Percentiles rank a stretch among this genome's conserved stretches.
Conservation (phyloP, 2,113 vertebrate genomes). For the Albula glossodonta region DNA sequence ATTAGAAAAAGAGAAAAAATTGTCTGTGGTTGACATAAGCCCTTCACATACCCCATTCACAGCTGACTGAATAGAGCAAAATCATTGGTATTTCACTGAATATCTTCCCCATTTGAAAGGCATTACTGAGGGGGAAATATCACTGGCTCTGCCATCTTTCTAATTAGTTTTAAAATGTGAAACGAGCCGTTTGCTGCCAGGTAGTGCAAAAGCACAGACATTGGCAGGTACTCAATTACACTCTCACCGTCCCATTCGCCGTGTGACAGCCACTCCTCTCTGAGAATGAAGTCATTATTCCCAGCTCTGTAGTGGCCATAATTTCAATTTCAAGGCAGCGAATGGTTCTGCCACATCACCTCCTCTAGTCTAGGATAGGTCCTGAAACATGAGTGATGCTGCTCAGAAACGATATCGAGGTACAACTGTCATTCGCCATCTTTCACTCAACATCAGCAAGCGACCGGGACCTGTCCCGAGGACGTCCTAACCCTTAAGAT, state of each 20-base stretch:
- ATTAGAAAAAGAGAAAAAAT: too few relatives aligned
- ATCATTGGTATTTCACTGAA: too few relatives aligned
- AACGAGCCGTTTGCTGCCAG: too few relatives aligned
- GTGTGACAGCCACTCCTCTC: neutral
- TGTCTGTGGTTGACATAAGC: too few relatives aligned
- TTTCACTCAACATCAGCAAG: neutral
- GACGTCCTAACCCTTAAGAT: neutral
- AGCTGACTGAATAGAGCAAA: too few relatives aligned
- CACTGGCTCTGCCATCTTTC: too few relatives aligned
- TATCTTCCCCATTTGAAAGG: too few relatives aligned
- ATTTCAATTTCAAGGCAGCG: constrained; percentile 30
- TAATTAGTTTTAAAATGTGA: too few relatives aligned
- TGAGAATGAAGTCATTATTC: constrained; percentile 25
- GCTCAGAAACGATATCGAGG: neutral
- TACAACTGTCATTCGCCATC: too few relatives aligned
- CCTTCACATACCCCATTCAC: too few relatives aligned
- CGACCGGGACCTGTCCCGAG: neutral
- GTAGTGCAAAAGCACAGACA: too few relatives aligned
- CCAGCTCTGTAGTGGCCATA: constrained; percentile 10
- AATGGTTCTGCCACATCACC: constrained; percentile 16
- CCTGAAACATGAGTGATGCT: neutral
- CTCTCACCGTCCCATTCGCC: neutral
- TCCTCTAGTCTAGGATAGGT: neutral
- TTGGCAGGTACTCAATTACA: neutral
- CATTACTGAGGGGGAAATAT: too few relatives aligned